A percentile compares a stretch with the other conserved stretches of the same genome.
Conservation (phyloP, 2,888 invertebrate species). For the Xestoiulus laeticollis region DNA sequence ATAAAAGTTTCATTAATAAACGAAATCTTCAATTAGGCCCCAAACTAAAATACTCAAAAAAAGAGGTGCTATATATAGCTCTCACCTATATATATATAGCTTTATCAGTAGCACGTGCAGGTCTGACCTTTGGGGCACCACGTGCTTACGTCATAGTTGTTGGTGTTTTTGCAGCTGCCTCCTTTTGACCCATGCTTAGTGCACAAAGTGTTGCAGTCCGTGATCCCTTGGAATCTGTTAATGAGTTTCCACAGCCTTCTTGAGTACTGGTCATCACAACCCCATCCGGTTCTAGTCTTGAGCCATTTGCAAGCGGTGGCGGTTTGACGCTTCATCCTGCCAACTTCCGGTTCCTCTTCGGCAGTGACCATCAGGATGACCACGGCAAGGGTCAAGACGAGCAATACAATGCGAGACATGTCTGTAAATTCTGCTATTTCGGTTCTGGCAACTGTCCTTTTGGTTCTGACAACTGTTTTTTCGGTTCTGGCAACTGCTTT, state of each 20-base stretch:
- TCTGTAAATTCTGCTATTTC: too few species aligned
- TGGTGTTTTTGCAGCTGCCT: background rate
- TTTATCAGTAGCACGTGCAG: background rate
- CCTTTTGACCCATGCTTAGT: background rate
- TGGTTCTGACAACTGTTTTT: too few species aligned
- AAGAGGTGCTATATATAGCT: too few species aligned
- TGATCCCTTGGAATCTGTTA: background rate
- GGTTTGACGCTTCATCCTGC: background rate
- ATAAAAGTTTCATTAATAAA: too few species aligned
- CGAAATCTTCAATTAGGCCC: too few species aligned
- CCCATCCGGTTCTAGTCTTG: background rate
- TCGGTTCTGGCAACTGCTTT: too few species aligned
- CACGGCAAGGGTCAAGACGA: background rate
- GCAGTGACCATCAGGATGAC: background rate
- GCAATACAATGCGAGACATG: background rate
- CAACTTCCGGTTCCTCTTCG: background rate
- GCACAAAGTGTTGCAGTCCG: background rate
- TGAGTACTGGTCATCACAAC: background rate
- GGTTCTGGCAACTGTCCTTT: too few species aligned
- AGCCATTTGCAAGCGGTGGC: background rate
- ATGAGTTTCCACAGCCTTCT: background rate
- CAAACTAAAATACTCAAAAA: too few species aligned
- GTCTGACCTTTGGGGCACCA: background rate
- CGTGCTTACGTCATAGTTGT: background rate
- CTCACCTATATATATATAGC: too few species aligned